phyloP scores from a whole-genome alignment of 35 echinoderm and acorn worm genomes.

The Ophiothrix spiculata region DNA sequence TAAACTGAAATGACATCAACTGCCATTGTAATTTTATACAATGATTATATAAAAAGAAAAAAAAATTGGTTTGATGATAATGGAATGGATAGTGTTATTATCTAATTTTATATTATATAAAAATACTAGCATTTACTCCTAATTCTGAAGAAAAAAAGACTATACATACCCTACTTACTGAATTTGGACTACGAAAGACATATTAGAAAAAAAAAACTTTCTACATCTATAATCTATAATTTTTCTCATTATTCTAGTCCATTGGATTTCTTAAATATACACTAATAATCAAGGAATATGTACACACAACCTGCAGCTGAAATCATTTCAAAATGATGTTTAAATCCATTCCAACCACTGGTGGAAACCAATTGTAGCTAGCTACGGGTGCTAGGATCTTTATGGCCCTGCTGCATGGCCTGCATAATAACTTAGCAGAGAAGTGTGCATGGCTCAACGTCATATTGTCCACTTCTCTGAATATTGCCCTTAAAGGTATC shows the following conservation, averaged over 20 bases:
- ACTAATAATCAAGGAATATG: neutral
- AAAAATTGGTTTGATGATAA: neutral
- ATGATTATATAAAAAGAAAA: neutral
- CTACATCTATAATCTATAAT: neutral
- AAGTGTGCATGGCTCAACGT: neutral
- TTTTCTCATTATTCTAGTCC: neutral
- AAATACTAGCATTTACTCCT: slow-evolving; percentile 1
- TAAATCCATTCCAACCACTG: neutral
- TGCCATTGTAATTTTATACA: neutral
- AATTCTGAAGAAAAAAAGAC: neutral
- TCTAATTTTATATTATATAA: slow-evolving; percentile 14
- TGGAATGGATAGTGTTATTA: slow-evolving; percentile 6
- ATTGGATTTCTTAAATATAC: neutral
- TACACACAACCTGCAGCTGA: neutral
- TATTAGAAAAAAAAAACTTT: neutral
- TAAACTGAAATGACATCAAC: too few relatives aligned
- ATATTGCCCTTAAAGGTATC: neutral
- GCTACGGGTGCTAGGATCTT: neutral
- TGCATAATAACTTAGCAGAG: neutral
- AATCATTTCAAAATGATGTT: neutral
- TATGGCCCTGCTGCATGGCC: neutral
- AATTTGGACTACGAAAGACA: slow-evolving; percentile 3
- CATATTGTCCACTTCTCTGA: neutral
- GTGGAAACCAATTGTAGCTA: too few relatives aligned
- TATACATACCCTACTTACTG: neutral